phyloP scores from a whole-genome alignment of 2,113 vertebrate species.

The Morone saxatilis region DNA sequence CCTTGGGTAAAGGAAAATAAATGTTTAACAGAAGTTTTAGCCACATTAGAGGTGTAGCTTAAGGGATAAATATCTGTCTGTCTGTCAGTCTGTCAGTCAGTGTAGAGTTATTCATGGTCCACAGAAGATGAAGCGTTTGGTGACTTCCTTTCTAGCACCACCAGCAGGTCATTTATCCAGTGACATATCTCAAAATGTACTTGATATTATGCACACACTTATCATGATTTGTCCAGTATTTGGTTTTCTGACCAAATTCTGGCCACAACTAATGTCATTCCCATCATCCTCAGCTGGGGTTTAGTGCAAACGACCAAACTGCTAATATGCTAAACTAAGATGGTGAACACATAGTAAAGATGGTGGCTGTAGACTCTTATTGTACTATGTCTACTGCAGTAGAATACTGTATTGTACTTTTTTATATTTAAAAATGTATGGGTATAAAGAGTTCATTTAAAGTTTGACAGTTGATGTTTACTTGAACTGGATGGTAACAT shows the following conservation, averaged over 20 bases:
- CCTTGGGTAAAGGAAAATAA: slow-evolving; percentile 17
- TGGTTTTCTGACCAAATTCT: not conserved
- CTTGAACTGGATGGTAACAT: not conserved
- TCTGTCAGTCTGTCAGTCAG: not conserved
- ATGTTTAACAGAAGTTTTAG: not conserved
- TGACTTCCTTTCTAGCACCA: not conserved
- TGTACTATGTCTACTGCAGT: not conserved
- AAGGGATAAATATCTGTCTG: not conserved
- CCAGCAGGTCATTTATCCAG: not conserved
- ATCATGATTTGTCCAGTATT: not conserved
- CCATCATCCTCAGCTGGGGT: no score
- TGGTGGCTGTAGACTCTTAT: no score
- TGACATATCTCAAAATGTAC: not conserved
- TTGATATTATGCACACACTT: not conserved
- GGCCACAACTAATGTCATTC: not conserved
- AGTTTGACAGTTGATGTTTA: not conserved
- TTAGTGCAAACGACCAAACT: no score
- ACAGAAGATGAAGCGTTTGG: not conserved
- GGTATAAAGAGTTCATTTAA: not conserved
- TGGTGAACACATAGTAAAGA: not conserved
- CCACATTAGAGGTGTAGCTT: not conserved
- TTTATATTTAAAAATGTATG: not conserved
- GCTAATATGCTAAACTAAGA: not conserved
- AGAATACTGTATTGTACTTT: not conserved
- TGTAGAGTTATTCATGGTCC: not conserved